Evolutionary conservation across 2,888 invertebrate species (phyloP).

Genomic region (Drosophila kambysellisi): DNA sequence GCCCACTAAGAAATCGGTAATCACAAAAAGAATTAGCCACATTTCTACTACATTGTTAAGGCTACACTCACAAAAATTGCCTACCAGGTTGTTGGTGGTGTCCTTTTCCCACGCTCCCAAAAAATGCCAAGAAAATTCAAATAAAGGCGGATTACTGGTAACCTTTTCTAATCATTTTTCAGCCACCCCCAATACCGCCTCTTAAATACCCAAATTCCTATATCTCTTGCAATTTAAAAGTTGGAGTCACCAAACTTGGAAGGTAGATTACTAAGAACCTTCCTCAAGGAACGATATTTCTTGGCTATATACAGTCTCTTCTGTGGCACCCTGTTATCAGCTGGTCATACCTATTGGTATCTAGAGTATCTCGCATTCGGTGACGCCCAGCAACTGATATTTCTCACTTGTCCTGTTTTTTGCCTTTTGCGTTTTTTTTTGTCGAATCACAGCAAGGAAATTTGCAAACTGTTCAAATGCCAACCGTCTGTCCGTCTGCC

Average conservation of each 20-base stretch:
- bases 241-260: background rate
- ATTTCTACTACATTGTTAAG: background rate
- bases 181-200: background rate
- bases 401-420: background rate
- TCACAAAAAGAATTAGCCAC: background rate
- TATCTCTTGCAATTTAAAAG: background rate
- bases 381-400: background rate
- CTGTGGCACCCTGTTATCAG: background rate
- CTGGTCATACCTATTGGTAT: background rate
- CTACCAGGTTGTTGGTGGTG: background rate
- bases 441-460: slow-evolving; percentile 51
- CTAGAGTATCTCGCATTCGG: background rate
- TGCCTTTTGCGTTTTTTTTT: slow-evolving; percentile 9
- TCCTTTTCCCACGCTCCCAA: background rate
- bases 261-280: background rate
- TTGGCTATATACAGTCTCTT: background rate
- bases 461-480: slow-evolving; percentile 60
- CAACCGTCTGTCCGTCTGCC: slow-evolving; percentile 37
- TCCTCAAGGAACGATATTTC: background rate
- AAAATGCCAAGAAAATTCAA: too few relatives aligned
- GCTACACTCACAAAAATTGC: background rate
- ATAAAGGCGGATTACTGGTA: too few relatives aligned
- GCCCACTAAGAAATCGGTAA: background rate
- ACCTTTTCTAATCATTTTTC: background rate
- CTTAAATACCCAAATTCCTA: background rate